Conservation (phyloP, 2,113 vertebrate genomes). For the Petrocephalus microphthalmus region DNA sequence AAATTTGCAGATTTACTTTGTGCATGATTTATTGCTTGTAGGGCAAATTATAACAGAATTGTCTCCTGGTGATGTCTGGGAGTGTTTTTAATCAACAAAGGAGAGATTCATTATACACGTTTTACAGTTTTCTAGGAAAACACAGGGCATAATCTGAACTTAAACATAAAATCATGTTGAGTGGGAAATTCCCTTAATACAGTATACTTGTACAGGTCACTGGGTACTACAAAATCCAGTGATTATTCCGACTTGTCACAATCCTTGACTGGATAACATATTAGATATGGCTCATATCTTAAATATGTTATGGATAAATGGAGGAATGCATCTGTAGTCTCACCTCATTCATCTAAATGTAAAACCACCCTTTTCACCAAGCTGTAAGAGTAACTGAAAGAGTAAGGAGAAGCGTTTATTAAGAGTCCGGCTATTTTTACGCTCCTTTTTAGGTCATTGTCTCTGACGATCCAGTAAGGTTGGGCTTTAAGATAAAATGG, state of each 20-base stretch:
- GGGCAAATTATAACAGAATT: background rate
- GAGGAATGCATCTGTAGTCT: background rate
- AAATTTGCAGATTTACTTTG: background rate
- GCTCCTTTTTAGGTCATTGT: background rate
- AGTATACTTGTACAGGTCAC: background rate
- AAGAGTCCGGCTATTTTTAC: background rate
- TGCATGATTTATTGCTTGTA: background rate
- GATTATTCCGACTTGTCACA: background rate
- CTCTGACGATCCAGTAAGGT: conserved; percentile 1
- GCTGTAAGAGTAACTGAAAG: background rate
- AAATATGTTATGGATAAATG: background rate
- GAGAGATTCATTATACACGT: background rate
- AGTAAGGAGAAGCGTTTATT: background rate
- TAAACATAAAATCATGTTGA: background rate
- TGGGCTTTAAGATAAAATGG: background rate
- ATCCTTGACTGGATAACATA: background rate
- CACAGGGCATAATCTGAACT: background rate
- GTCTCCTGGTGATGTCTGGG: background rate
- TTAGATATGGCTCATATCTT: background rate
- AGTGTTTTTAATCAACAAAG: background rate
- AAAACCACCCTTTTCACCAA: background rate
- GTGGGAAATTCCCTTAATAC: background rate
- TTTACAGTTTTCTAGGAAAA: background rate
- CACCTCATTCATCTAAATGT: background rate
- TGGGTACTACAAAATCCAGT: background rate